Percentiles rank a stretch among this genome's conserved stretches.
phyloP scores from a whole-genome alignment of 1,140 invertebrate species.

The Hylaeus volcanicus region DNA sequence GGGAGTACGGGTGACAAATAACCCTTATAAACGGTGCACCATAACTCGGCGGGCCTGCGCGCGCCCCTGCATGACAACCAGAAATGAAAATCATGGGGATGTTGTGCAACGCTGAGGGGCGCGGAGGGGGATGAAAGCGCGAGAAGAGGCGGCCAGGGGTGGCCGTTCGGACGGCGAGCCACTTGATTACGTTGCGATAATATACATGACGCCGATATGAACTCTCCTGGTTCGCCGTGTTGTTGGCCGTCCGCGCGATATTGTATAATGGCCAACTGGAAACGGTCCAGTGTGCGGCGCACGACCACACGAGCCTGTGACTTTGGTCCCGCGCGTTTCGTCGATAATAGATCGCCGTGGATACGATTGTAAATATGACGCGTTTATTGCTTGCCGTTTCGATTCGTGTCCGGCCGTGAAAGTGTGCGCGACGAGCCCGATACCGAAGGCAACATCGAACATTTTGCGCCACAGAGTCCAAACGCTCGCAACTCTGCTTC shows the following conservation, averaged over 20 bases:
- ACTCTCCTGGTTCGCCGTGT: conserved; percentile 63
- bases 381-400: conserved; percentile 60
- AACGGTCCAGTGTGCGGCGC: conserved; percentile 25
- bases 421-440: background rate
- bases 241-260: conserved; percentile 41
- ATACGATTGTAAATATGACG: conserved; percentile 74
- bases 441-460: background rate
- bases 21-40: conserved; percentile 78
- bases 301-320: conserved; percentile 7
- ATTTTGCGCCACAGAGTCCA: background rate
- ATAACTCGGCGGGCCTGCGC: conserved; percentile 63
- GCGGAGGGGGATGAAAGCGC: conserved; percentile 20
- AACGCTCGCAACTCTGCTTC: background rate
- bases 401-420: conserved; percentile 28
- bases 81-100: conserved; percentile 71
- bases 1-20: conserved; percentile 76
- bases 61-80: conserved; percentile 66
- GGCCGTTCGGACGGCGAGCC: conserved; percentile 43
- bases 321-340: conserved; percentile 15
- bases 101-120: conserved; percentile 28
- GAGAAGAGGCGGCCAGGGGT: conserved; percentile 46
- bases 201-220: conserved; percentile 79
- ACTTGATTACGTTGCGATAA: conserved; percentile 78
- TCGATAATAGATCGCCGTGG: conserved; percentile 70
- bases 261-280: conserved; percentile 50